Base-by-base conservation (phyloP, 2,797 vertebrate species). In the Sebastes ruberrimus region DNA sequence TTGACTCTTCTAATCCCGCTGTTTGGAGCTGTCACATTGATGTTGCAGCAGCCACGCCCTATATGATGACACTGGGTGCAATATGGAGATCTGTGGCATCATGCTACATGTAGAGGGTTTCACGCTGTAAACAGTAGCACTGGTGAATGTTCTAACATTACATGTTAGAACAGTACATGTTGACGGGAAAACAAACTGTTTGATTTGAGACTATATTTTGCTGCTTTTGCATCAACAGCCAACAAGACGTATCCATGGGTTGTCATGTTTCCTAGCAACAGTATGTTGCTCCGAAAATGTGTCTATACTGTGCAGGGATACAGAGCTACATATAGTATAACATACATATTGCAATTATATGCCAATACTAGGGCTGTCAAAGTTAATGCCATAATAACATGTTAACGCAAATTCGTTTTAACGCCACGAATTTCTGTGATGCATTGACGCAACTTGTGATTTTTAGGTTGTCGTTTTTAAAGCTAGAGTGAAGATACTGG, bases 11-110 rank as follows among this genome's bases (percentile, higher is more conserved):
- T 85, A 83, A 89, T 88, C 88, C 72, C 5, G 46, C 79, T 71
- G 80, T 90, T 86, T 76, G 74, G 76, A 78, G 73, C 78, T 23
- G 83, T 87, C 77, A 85, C 86, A 82, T 52, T 65, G 82, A 80
- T 67, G 84, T 52, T 84, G 85, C 86, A 85, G 77, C 71, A 88
- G 78, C 84, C 86, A 83, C 81, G 55, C 82, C 86, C 80, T 72
- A 63, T 59, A 84, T 91, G 87, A 94, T 74, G 92, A 92, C 85
- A 93, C 80, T 9, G 65, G 53, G 63, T 64, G 89, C 86, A 93
- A 91, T 49, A 33, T 61, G 53, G 74, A 79, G 73, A 73, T 85
- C 65, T 25, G 82, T 70, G 62, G 63, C 63, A 74, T 70, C 66
- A 64, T 38, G 61, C 76, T 60, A 23, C 72, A 74, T 59, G 71